Evolutionary conservation across 2,797 vertebrate genomes (phyloP), one percentile per base, ranked within the genome.

Genomic region (Varecia variegata): DNA sequence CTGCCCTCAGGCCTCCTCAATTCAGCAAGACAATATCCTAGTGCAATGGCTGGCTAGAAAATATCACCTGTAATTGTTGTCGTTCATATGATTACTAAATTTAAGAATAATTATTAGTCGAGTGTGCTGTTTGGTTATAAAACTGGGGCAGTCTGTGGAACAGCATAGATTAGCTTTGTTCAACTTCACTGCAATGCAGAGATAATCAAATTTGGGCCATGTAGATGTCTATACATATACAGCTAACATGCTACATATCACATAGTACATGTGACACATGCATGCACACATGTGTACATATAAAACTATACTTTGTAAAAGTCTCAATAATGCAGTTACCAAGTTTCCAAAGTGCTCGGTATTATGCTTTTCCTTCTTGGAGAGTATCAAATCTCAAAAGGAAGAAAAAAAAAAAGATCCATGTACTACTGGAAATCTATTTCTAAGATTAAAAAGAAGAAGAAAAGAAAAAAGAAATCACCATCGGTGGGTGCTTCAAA

Each of bases 281-380:
- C 11, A 15, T 3, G 23, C 5, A 32, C 7, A 5, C 3, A 1
- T 1, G 2, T 1, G 1, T 10, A 32, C 0, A 12, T 7, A 70
- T 5, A 7, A 8, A 58, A 45, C 23, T 38, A 52, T 12, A 17
- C 47, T 10, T 70, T 47, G 30, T 47, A 5, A 32, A 56, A 80
- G 11, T 52, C 56, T 74, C 86, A 32, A n/a, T 40, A n/a, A 68
- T 9, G 5, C 13, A 45, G n/a, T 43, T n/a, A 81, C 96, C 96
- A 84, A 95, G 70, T 93, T 96, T 94, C 80, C 95, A 94, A 50
- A 1, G 21, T 79, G 35, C 83, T 84, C 83, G n/a, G 58, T 81
- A 38, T 84, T 60, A n/a, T 5, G 3, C n/a, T n/a, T 8, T 14
- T 60, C 50, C 54, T 77, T 40, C 70, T 30, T 18, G 40, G 54